Percentiles rank a stretch among this genome's conserved stretches.
These are phyloP conservation scores for Drosophila testacea DNA, from an alignment of 2,888 invertebrate species.

Conservation along the genomic window DNA sequence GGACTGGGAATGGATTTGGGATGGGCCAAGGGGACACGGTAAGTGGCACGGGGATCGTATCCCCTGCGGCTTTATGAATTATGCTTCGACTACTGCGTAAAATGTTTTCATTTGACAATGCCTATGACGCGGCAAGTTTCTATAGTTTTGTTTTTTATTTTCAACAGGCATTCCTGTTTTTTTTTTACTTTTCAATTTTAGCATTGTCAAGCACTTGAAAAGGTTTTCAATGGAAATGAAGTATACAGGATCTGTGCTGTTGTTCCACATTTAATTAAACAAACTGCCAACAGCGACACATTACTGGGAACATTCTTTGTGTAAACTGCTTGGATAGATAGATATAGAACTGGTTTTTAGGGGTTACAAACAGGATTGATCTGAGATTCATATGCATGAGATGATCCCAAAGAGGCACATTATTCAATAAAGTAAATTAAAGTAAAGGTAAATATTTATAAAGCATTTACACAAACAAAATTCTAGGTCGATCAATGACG, in stretches of 20 bases:
- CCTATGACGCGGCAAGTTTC: constrained; percentile 52
- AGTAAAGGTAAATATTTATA: constrained; percentile 53
- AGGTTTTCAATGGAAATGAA: constrained; percentile 60
- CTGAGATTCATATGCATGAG: constrained; percentile 47
- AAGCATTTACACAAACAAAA: constrained; percentile 18
- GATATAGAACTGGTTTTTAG: constrained; percentile 40
- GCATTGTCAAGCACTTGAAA: constrained; percentile 63
- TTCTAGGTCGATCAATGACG: background rate
- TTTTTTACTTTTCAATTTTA: background rate
- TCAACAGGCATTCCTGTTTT: constrained; percentile 41
- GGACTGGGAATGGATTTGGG: background rate
- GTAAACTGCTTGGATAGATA: constrained; percentile 16
- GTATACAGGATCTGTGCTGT: constrained; percentile 50
- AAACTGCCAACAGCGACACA: constrained; percentile 69
- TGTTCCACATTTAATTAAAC: constrained; percentile 73
- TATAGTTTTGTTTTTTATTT: constrained; percentile 14
- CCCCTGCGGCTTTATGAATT: constrained; percentile 75
- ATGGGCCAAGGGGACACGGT: background rate
- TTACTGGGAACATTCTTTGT: constrained; percentile 32
- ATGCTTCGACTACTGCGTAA: constrained; percentile 66
- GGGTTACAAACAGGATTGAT: constrained; percentile 37
- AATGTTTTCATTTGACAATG: constrained; percentile 60
- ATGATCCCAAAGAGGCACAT: constrained; percentile 48
- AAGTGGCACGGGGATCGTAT: constrained; percentile 42
- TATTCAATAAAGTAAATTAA: constrained; percentile 60